Evolutionary conservation across 2,113 vertebrate genomes (phyloP), one percentile per base, ranked within the genome.

Genomic region (Zosterops pallidus): DNA sequence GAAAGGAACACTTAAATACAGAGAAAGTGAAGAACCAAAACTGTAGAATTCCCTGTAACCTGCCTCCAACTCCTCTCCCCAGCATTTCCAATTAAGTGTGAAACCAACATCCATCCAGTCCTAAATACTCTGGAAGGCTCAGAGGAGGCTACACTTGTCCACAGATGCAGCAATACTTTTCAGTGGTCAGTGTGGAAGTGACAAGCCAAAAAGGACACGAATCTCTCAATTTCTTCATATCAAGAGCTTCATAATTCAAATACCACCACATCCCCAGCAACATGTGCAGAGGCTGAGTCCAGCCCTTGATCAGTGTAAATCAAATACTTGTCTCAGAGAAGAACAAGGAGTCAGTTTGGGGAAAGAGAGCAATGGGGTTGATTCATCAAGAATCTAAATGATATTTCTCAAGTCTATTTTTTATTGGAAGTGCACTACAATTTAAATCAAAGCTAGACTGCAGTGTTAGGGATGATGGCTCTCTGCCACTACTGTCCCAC

Each of bases 31-130:
- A 94, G 88, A 92, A 89, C 65, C 76, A 89, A 81, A 60, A 68
- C 56, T 10, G 49, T 26, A 90, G 86, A 93, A 95, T 89, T 94
- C 86, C 88, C 83, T 2, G 5, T 69, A 19, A 4, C 6, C 65
- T 78, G 33, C 57, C 46, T 79, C 56, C 56, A 89, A 15, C 44
- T 92, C 71, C 44, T 88, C 71, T 95, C 31, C 50, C 37, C 59
- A 92, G 65, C 47, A 71, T 26, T 86, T 78, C 56, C 72, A 96
- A 60, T 86, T 78, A 94, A 86, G n/a, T 62, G 37, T 69, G 80
- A 96, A 90, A 80, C 52, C 80, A 96, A 82, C 52, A 92, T 90
- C 56, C 56, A 95, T 86, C 80, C 86, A 72, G n/a, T 75, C 44
- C 83, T 92, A 81, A 93, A 71, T 64, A 93, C 9, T 35, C 41